Conservation (phyloP, 2,888 invertebrate species). For the Chorisops tibialis region DNA sequence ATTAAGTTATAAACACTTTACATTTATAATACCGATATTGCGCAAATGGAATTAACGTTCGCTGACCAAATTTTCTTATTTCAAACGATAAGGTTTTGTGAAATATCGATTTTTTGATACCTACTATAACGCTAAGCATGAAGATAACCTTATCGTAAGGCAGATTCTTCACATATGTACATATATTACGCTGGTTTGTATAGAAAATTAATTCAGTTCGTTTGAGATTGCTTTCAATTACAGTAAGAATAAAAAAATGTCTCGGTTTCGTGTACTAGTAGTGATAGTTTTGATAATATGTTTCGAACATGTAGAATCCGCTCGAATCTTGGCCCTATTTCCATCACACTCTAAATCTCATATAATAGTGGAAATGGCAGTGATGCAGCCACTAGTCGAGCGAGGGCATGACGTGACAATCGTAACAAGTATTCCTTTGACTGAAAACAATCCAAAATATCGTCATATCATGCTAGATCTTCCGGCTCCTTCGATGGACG, state of each 20-base stretch:
- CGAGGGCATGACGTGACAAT: slow-evolving; percentile 48
- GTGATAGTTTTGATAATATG: background rate
- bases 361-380: slow-evolving; percentile 46
- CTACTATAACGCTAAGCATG: too few species aligned
- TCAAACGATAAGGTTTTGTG: too few species aligned
- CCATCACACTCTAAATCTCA: slow-evolving; percentile 48
- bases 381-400: slow-evolving; percentile 42
- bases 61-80: too few species aligned
- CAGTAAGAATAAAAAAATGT: background rate
- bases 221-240: background rate
- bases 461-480: slow-evolving; percentile 6
- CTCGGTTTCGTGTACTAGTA: too few species aligned
- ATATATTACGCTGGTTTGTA: too few species aligned
- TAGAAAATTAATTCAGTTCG: too few species aligned
- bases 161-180: too few species aligned
- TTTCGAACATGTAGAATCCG: background rate
- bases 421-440: slow-evolving; percentile 40
- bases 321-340: slow-evolving; percentile 44
- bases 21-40: too few species aligned
- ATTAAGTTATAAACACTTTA: too few species aligned
- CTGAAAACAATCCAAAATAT: background rate
- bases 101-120: too few species aligned
- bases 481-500: background rate
- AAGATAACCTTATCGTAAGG: too few species aligned
- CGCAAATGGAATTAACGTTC: too few species aligned